These are phyloP conservation scores for Setipinna tenuifilis DNA, from an alignment of 2,797 vertebrate genomes.

Conservation along the genomic window DNA sequence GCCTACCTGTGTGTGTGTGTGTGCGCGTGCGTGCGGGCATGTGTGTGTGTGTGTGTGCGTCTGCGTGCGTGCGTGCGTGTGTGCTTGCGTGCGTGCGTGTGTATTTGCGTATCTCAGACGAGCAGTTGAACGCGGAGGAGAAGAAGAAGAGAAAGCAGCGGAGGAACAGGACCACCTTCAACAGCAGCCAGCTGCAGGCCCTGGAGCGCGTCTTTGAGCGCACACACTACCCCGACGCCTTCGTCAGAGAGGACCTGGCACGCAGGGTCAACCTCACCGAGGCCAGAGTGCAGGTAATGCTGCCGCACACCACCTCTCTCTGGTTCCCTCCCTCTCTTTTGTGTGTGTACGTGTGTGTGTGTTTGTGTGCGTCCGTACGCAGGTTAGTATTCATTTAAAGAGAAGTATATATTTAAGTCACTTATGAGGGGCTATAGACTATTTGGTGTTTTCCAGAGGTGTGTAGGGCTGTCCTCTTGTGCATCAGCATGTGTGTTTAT, in stretches of 20 bases:
- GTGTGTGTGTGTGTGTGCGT: background rate
- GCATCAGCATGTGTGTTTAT: background rate
- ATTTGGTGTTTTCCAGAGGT: background rate
- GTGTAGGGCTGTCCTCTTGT: background rate
- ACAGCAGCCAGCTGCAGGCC: constrained; percentile 97
- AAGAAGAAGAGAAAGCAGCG: constrained; percentile 98
- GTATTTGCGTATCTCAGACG: constrained; percentile 73
- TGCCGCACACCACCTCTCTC: too few species aligned
- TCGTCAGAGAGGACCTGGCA: constrained; percentile 95
- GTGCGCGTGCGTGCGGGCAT: background rate
- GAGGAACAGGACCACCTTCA: constrained; percentile 96
- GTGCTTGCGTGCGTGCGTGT: background rate
- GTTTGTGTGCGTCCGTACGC: background rate
- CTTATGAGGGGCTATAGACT: background rate
- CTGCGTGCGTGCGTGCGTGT: constrained; percentile 3
- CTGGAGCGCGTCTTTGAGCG: constrained; percentile 96
- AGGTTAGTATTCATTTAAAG: background rate
- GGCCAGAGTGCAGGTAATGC: constrained; percentile 70
- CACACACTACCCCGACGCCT: constrained; percentile 97
- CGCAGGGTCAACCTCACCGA: constrained; percentile 97
- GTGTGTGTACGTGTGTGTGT: too few species aligned
- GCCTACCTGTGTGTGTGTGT: too few species aligned
- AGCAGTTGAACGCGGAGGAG: constrained; percentile 95
- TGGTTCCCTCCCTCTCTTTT: too few species aligned
- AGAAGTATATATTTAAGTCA: background rate